phyloP scores from a whole-genome alignment of 2,113 vertebrate species.

The Dunckerocampus dactyliophorus region DNA sequence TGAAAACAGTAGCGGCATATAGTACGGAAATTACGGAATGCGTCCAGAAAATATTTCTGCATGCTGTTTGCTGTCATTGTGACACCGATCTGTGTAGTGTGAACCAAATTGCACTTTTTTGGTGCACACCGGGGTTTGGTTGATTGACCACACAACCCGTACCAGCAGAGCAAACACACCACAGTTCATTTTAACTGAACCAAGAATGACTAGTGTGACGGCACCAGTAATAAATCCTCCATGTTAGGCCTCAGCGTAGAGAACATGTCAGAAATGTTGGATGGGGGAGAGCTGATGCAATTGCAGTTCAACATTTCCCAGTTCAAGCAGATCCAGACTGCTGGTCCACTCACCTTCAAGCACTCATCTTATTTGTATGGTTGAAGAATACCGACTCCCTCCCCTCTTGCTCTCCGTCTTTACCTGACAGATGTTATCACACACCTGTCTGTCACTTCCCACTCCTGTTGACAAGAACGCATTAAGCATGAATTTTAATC shows the following conservation, averaged over 20 bases:
- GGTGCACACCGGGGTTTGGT: too few species aligned
- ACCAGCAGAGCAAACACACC: too few species aligned
- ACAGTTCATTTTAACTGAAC: background rate
- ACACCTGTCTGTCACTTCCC: constrained; percentile 20
- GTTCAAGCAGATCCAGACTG: background rate
- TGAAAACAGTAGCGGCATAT: too few species aligned
- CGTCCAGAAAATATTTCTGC: too few species aligned
- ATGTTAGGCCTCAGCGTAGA: background rate
- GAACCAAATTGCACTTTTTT: too few species aligned
- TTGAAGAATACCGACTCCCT: background rate
- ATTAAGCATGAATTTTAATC: constrained; percentile 28
- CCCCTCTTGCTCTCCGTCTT: constrained; percentile 2
- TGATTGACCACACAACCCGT: too few species aligned
- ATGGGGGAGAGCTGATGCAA: background rate
- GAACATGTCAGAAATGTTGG: background rate
- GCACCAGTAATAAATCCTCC: background rate
- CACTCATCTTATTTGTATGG: background rate
- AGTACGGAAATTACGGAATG: too few species aligned
- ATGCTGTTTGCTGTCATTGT: too few species aligned
- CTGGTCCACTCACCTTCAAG: background rate
- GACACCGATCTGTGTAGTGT: too few species aligned
- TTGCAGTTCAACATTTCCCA: background rate
- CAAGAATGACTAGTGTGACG: background rate
- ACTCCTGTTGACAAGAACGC: constrained; percentile 11
- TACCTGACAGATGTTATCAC: constrained; percentile 22